Evolutionary conservation across 53 echinoderm and acorn worm species (phyloP), one percentile per base, ranked within the genome.

Genomic region (Echinarachnius parma): DNA sequence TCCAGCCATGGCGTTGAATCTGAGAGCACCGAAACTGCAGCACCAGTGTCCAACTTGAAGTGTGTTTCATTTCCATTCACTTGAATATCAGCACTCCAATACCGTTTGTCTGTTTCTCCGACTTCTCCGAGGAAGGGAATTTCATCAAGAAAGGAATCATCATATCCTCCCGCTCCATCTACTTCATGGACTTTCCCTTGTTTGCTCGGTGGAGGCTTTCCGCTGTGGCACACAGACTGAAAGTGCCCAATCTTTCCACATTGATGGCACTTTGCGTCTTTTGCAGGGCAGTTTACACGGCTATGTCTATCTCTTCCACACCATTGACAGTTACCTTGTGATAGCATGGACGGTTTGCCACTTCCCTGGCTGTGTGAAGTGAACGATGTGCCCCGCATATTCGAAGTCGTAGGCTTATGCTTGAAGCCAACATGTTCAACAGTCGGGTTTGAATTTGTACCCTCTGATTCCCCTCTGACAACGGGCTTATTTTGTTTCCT

Each of bases 41-140:
- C 80, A 1, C 80, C 61, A 19, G 60, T 60, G 72, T 87, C 82
- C n/a, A 77, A 21, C 48, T 78, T 78, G 62, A 87, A 87, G 37
- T 62, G 45, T 34, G 71, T 83, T 32, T 28, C 29, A 30, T 67
- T 59, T 47, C 69, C 56, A 30, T 80, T 80, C 15, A 89, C 84
- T n/a, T 37, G 24, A 18, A 76, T 33, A 14, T 76, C 35, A 14
- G 83, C 89, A 21, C 66, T 60, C 81, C 84, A 89, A 46, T 76
- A 56, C 16, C 53, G 66, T 8, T n/a, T 50, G 29, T 46, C 48
- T 14, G 50, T 49, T 21, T 53, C 66, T 45, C 28, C 22, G 18
- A 69, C 53, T 66, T 69, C 67, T 35, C 68, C 77, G 30, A 86
- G 75, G 21, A 76, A 62, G 7, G 47, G 59, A n/a, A 48, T 9